Percentiles rank a stretch among this genome's conserved stretches.
phyloP scores from a whole-genome alignment of 2,888 invertebrate genomes.

The Cactoblastis cactorum region DNA sequence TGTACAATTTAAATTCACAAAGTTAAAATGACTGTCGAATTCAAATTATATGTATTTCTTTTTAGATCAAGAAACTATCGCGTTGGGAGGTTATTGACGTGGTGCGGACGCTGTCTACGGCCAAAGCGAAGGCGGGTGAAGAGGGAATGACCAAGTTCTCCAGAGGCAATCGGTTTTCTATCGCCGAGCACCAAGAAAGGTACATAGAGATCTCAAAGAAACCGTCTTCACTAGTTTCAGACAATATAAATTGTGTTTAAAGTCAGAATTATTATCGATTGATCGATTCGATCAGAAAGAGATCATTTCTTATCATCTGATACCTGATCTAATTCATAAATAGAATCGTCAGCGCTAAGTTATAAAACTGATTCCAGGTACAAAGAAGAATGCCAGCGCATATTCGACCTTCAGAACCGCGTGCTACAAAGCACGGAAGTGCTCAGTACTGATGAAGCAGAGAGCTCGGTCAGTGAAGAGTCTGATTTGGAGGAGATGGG shows the following conservation, averaged over 20 bases:
- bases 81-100: slow-evolving; percentile 99
- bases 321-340: no score
- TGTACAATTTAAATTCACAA: no score
- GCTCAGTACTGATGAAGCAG: slow-evolving; percentile 97
- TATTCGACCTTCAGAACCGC: slow-evolving; percentile 98
- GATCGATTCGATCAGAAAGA: no score
- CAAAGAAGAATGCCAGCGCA: slow-evolving; percentile 98
- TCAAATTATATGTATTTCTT: slow-evolving; percentile 1
- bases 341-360: no score
- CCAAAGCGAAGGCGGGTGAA: slow-evolving; percentile 98
- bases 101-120: slow-evolving; percentile 97
- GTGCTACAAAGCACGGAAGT: slow-evolving; percentile 95
- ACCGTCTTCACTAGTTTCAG: no score
- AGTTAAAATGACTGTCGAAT: no score
- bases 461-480: slow-evolving; percentile 95
- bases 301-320: no score
- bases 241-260: no score
- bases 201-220: slow-evolving; percentile 33
- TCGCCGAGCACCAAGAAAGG: slow-evolving; percentile 98
- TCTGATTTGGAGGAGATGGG: slow-evolving; percentile 99
- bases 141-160: slow-evolving; percentile 99
- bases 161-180: slow-evolving; percentile 97
- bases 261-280: no score
- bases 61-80: slow-evolving; percentile 90
- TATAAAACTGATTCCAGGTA: slow-evolving; percentile 81